These are phyloP conservation scores for Ricordea florida DNA, from an alignment of 92 coral and sea anemone genomes.

Conservation along the genomic window DNA sequence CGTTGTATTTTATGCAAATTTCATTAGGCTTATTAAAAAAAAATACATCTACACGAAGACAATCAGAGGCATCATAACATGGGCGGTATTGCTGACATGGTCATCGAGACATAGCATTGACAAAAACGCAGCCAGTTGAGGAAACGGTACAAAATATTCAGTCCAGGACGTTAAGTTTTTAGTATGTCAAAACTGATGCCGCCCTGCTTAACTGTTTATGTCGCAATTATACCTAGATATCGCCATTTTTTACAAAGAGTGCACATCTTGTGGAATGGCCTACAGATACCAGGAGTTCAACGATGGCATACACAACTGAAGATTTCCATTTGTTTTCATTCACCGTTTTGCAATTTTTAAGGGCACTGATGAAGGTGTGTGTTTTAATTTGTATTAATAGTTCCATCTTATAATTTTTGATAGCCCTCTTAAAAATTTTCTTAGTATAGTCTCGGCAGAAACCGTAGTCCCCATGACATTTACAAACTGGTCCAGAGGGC, in stretches of 20 bases:
- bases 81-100: too few species aligned
- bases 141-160: neutral
- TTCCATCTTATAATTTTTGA: neutral
- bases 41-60: too few species aligned
- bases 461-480: neutral
- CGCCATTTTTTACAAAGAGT: neutral
- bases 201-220: neutral
- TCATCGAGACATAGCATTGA: too few species aligned
- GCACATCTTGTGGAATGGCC: slow-evolving; percentile 17
- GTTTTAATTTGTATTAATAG: neutral
- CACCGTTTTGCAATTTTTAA: too few species aligned
- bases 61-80: too few species aligned
- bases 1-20: too few species aligned
- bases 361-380: too few species aligned
- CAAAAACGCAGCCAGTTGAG: too few species aligned
- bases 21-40: too few species aligned
- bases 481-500: too few species aligned
- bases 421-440: neutral
- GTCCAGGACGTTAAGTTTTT: neutral
- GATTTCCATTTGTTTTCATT: too few species aligned
- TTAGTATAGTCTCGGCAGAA: neutral
- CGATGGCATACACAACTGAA: neutral
- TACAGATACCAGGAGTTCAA: neutral
- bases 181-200: neutral
- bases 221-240: neutral